Percentiles rank a stretch among this genome's conserved stretches.
Evolutionary conservation across 1,140 invertebrate species (phyloP).

Genomic region (Nasonia vitripennis): DNA sequence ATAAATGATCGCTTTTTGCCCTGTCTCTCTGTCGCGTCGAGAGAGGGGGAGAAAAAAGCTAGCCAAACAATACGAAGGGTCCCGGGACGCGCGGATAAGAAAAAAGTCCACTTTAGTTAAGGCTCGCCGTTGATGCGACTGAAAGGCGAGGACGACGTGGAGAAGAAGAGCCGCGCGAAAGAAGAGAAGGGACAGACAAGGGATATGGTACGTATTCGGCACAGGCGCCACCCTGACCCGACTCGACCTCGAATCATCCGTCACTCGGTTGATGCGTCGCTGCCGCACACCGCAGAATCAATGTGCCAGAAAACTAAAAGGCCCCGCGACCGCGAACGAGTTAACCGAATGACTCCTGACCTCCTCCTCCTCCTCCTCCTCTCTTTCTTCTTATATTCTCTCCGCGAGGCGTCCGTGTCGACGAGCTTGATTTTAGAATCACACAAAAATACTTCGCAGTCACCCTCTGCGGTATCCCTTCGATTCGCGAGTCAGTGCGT

Average conservation of each 20-base stretch:
- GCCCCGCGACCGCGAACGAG: too few relatives aligned
- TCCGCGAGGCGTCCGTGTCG: too few relatives aligned
- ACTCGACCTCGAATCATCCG: conserved; percentile 2
- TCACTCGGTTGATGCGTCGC: background rate
- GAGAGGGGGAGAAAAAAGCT: background rate
- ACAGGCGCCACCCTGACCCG: background rate
- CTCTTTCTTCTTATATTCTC: background rate
- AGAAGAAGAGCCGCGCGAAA: background rate
- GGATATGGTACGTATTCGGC: background rate
- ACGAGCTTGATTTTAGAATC: too few relatives aligned
- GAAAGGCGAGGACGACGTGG: background rate
- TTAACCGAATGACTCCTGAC: background rate
- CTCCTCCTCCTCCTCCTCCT: background rate
- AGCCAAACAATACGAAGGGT: background rate
- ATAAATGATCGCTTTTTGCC: background rate
- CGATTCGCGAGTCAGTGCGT: conserved; percentile 3
- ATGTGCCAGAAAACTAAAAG: background rate
- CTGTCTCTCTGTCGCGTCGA: background rate
- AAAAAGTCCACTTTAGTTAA: conserved; percentile 4
- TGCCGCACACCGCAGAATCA: background rate
- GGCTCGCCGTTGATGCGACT: background rate
- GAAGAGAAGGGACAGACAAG: conserved; percentile 2
- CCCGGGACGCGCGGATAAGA: background rate
- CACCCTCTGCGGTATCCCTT: background rate
- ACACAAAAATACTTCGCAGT: background rate